These are phyloP conservation scores for Thymelicus lineola DNA, from an alignment of 2,888 invertebrate genomes.

Conservation along the genomic window DNA sequence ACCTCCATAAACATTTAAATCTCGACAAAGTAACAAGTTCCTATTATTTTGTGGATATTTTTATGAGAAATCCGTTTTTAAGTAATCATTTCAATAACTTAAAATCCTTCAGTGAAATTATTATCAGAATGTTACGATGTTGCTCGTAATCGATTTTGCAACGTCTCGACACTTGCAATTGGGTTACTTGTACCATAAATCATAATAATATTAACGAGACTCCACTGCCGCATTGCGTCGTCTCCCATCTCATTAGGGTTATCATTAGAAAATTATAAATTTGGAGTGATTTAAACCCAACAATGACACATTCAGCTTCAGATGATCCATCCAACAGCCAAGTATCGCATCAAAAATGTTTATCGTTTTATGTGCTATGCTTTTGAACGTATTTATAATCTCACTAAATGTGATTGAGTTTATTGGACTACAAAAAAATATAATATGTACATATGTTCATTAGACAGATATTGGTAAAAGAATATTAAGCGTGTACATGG, in stretches of 20 bases:
- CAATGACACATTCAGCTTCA: neutral
- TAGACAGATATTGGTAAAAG: no score
- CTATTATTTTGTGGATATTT: no score
- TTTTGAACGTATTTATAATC: no score
- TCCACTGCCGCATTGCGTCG: slow-evolving; percentile 46
- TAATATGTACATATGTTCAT: no score
- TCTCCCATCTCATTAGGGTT: slow-evolving; percentile 25
- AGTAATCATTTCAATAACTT: slow-evolving; percentile 6
- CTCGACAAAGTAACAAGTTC: no score
- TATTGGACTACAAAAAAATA: no score
- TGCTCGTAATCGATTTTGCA: slow-evolving; percentile 65
- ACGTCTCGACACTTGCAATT: slow-evolving; percentile 57
- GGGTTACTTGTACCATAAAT: slow-evolving; percentile 72
- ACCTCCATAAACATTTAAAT: no score
- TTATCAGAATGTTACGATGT: slow-evolving; percentile 54
- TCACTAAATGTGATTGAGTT: no score
- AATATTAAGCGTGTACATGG: no score
- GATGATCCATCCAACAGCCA: neutral
- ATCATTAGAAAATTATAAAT: slow-evolving; percentile 19
- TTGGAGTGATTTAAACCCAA: neutral
- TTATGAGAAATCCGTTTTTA: no score
- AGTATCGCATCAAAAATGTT: neutral
- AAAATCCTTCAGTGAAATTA: slow-evolving; percentile 44
- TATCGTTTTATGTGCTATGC: neutral
- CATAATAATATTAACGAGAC: slow-evolving; percentile 68